A percentile compares a stretch with the other conserved stretches of the same genome.
phyloP scores from a whole-genome alignment of 2,797 vertebrate species.

The Euthynnus affinis region DNA sequence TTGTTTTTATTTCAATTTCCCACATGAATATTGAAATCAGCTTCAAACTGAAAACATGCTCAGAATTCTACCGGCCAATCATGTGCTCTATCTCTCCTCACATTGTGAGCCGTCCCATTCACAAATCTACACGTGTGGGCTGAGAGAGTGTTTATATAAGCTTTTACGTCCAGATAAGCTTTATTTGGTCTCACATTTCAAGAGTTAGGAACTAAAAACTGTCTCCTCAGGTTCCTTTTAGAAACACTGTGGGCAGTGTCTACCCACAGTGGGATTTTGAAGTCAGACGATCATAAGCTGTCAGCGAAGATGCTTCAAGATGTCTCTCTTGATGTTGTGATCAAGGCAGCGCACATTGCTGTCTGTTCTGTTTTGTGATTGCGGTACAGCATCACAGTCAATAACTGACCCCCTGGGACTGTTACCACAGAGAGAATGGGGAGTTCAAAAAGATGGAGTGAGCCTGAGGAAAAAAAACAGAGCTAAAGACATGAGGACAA shows the following conservation, averaged over 20 bases:
- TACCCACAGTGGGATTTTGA: not conserved
- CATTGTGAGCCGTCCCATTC: slow-evolving; percentile 1
- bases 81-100: slow-evolving; percentile 1
- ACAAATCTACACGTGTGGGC: not conserved
- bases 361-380: slow-evolving; percentile 12
- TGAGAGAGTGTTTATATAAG: slow-evolving; percentile 1
- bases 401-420: not conserved
- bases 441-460: not conserved
- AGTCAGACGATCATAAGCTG: not conserved
- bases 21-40: slow-evolving; percentile 11
- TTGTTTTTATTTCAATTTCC: not conserved
- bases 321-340: slow-evolving; percentile 12
- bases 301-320: not conserved
- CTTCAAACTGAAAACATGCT: not conserved
- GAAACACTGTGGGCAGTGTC: not conserved
- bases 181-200: not conserved
- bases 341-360: not conserved
- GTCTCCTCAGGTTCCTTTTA: not conserved
- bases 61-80: not conserved
- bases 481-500: not conserved
- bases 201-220: not conserved
- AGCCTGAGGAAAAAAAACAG: not conserved
- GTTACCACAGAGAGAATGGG: not conserved
- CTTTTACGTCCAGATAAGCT: not conserved
- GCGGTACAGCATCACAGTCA: not conserved